Base-by-base conservation (phyloP, 2,797 vertebrate species). In the Poeciliopsis gracilis region DNA sequence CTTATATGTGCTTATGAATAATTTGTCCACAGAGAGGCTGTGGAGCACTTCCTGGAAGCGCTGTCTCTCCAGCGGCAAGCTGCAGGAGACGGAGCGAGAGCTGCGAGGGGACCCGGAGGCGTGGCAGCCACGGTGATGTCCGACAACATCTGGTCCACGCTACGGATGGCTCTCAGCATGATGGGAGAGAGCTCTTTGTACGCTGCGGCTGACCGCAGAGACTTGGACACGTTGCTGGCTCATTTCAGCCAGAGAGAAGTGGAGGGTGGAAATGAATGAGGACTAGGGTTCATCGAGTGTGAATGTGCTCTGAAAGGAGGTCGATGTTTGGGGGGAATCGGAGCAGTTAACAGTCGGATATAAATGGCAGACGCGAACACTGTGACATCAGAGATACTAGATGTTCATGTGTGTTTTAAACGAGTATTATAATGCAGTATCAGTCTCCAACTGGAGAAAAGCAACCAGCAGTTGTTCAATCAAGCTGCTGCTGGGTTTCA, bases 91-190 rank as follows among this genome's bases (percentile, higher is more conserved):
- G 91, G 90, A 6, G 91, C 89, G 0, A 87, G 88, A 91, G 97
- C 96, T 36, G 94, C 95, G 30, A 93, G 96, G 51, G 97, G 97
- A 0, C 97, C 97, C 0, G 96, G 96, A 46, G 95, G 96, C 30
- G 95, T 94, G 2, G 97, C 97, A 0, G 97, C 97, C 72, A 94
- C 94, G 9, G 84, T 96, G 84, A 99, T 99, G 98, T 99, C 98
- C 0, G 98, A 99, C 95, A 99, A 99, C 95, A 99, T 99, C 94
- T 99, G 98, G 98, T 99, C 97, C 91, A 99, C 98, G 0, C 94
- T 99, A 82, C 97, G 98, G 75, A 97, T 99, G 97, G 98, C 98
- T 3, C 95, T 99, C 53, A 99, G 98, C 91, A 99, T 99, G 98
- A 96, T 99, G 94, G 98, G 98, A 77, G 98, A 98, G 92, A 99